Base-by-base conservation (phyloP, 2,888 invertebrate genomes). In the Drosophila cracens region DNA sequence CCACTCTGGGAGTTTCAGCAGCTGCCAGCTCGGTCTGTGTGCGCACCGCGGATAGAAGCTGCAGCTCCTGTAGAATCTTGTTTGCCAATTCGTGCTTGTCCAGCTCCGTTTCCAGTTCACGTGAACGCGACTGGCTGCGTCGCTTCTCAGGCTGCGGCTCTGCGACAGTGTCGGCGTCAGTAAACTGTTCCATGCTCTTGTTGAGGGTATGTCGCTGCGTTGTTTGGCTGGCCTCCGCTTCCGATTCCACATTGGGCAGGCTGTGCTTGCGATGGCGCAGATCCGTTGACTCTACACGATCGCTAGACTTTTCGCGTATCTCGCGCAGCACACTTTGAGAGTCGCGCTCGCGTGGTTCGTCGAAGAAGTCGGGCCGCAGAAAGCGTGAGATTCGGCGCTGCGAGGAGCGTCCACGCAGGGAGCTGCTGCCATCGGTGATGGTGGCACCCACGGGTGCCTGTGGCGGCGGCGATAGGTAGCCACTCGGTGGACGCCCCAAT, bases 311-410 rank as follows among this genome's bases (percentile, higher is more conserved):
- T 89, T 96, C 95, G 68, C 96, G 92, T 66, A 96, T 95, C 93
- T 96, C 95, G 88, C 95, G 94, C 10, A 96, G 91, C 31, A 95
- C 94, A 91, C 95, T 94, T 92, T 96, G 95, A 58, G 96, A 94
- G 93, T 96, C 94, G 84, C 96, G 93, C 92, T 96, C 94, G 85
- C 96, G 93, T 92, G 90, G 89, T 27, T 90, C 87, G 76, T 97
- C 96, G 90, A 95, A 96, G 91, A 97, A 97, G 92, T 97, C 97
- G 0, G 97, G 96, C 36, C 97, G 94, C 68, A 97, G 93, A 92
- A 97, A 97, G 67, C 97, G 94, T 11, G 96, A 96, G 68, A 96
- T 95, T 74, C 96, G 94, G 58, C 95, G 95, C 64, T 94, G 94
- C 40, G 94, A 93, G 65, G 94, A 94, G 40, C 92, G 87, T 66